phyloP scores from a whole-genome alignment of 1,140 invertebrate species.

The Philopotamus ludificatus region DNA sequence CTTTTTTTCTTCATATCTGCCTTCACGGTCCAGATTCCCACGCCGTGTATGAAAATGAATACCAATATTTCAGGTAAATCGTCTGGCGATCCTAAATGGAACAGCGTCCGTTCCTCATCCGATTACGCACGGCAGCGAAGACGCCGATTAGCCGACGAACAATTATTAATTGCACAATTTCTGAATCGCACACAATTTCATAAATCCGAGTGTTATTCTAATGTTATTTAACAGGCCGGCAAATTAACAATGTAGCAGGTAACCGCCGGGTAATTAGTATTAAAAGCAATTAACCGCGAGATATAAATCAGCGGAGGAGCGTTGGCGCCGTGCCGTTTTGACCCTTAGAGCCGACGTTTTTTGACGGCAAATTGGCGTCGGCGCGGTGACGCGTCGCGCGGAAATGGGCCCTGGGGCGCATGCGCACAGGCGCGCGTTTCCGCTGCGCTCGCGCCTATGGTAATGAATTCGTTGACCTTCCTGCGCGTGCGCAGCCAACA shows the following conservation, averaged over 20 bases:
- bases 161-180: too few species aligned
- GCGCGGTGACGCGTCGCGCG: not conserved
- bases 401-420: not conserved
- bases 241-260: slow-evolving; percentile 9
- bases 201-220: not conserved
- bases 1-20: too few species aligned
- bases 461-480: slow-evolving; percentile 22
- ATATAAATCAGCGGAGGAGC: slow-evolving; percentile 19
- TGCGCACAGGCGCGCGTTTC: not conserved
- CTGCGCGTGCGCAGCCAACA: too few species aligned
- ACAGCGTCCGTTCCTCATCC: too few species aligned
- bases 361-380: not conserved
- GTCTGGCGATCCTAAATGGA: too few species aligned
- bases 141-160: too few species aligned
- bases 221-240: slow-evolving; percentile 1
- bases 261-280: slow-evolving; percentile 26
- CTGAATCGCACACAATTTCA: not conserved
- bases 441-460: not conserved
- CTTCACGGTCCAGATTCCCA: too few species aligned
- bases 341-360: slow-evolving; percentile 4
- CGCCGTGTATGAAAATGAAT: too few species aligned
- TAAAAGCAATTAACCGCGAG: slow-evolving; percentile 29
- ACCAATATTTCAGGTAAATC: too few species aligned
- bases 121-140: too few species aligned
- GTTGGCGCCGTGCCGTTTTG: not conserved